Conservation (phyloP, 2,113 vertebrate species). For the Smithornis capensis region DNA sequence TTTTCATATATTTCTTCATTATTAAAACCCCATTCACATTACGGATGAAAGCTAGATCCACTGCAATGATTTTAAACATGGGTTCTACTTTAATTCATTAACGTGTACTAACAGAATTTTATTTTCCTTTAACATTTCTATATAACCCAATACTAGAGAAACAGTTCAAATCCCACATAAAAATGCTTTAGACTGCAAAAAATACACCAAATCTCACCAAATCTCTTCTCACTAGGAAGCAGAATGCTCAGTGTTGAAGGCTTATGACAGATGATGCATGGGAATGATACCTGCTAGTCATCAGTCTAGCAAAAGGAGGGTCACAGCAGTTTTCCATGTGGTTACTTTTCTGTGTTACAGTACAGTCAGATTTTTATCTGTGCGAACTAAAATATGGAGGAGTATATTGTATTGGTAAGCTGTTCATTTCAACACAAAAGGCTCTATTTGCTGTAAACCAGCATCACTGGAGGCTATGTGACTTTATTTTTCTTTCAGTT, state of each 20-base stretch:
- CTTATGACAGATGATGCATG: background rate
- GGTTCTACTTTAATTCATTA: background rate
- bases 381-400: accelerated
- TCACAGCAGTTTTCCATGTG: background rate
- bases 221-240: background rate
- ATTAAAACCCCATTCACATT: background rate
- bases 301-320: background rate
- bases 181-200: background rate
- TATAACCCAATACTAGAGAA: background rate
- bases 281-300: background rate
- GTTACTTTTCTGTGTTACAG: background rate
- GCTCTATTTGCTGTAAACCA: background rate
- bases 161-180: background rate
- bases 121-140: background rate
- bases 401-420: background rate
- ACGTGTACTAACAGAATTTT: background rate
- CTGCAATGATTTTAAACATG: background rate
- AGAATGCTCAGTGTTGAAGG: background rate
- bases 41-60: background rate
- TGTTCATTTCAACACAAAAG: background rate
- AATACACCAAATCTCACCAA: background rate
- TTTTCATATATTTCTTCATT: background rate
- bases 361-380: background rate
- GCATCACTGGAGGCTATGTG: background rate
- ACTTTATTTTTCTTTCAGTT: background rate